A percentile compares a stretch with the other conserved stretches of the same genome.
phyloP scores from a whole-genome alignment of 2,797 vertebrate genomes.

The Vireo griseus region DNA sequence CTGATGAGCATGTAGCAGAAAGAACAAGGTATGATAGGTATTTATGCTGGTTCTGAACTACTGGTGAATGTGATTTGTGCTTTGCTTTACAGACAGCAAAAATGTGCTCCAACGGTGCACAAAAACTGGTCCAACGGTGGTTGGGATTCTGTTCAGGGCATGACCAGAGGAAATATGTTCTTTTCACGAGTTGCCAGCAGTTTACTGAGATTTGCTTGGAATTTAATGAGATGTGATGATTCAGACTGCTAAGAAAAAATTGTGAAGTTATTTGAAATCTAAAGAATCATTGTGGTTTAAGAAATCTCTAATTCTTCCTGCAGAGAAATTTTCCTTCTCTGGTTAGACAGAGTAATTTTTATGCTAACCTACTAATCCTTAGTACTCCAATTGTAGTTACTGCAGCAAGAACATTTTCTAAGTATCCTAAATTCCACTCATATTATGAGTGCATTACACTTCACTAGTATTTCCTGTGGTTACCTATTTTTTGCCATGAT shows the following conservation, averaged over 20 bases:
- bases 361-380: not conserved
- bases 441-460: not conserved
- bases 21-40: fast-evolving
- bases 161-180: not conserved
- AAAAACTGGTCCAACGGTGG: not conserved
- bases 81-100: not conserved
- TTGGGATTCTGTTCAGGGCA: not conserved
- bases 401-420: not conserved
- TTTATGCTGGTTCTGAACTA: not conserved
- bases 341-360: not conserved
- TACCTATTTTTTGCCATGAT: not conserved
- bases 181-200: not conserved
- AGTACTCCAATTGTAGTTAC: not conserved
- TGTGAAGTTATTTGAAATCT: not conserved
- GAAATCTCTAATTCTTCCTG: not conserved
- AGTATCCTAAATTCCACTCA: not conserved
- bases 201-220: not conserved
- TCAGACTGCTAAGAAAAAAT: not conserved
- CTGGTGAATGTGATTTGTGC: not conserved
- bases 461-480: not conserved
- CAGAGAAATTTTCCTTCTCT: not conserved
- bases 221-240: not conserved
- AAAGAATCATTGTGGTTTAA: not conserved
- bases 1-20: not conserved
- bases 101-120: not conserved